These are phyloP conservation scores for Gerris buenoi DNA, from an alignment of 1,140 invertebrate genomes.

Conservation along the genomic window DNA sequence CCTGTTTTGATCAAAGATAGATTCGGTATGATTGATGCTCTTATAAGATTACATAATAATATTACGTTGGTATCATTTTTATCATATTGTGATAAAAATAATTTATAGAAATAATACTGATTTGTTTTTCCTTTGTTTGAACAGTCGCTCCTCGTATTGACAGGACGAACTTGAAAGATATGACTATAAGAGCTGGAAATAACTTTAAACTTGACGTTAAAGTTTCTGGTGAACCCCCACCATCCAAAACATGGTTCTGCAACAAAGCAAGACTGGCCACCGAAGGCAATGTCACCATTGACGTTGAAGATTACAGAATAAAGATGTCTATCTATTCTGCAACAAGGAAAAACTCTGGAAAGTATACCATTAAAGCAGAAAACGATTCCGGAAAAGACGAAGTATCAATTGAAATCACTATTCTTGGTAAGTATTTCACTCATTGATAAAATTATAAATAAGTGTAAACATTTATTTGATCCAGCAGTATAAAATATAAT, in stretches of 20 bases:
- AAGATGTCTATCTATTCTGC: constrained; percentile 61
- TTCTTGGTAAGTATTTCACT: constrained; percentile 51
- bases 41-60: too few relatives aligned
- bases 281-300: constrained; percentile 54
- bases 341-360: constrained; percentile 66
- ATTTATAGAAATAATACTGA: too few relatives aligned
- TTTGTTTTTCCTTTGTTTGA: too few relatives aligned
- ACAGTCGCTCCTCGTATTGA: constrained; percentile 79
- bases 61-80: too few relatives aligned
- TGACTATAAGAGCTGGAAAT: constrained; percentile 75
- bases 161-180: constrained; percentile 68
- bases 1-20: constrained; percentile 69
- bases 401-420: constrained; percentile 70
- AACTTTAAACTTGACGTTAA: constrained; percentile 72
- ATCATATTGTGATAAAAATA: too few relatives aligned
- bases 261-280: constrained; percentile 53
- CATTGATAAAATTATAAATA: too few relatives aligned
- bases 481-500: too few relatives aligned
- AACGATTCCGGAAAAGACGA: constrained; percentile 84
- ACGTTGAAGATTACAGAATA: constrained; percentile 70
- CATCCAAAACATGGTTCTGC: constrained; percentile 67
- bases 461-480: too few relatives aligned
- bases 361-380: constrained; percentile 72
- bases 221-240: constrained; percentile 76
- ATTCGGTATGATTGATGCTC: too few relatives aligned